Base-by-base conservation (phyloP, 2,113 vertebrate genomes). In the Pterocles burchelli region DNA sequence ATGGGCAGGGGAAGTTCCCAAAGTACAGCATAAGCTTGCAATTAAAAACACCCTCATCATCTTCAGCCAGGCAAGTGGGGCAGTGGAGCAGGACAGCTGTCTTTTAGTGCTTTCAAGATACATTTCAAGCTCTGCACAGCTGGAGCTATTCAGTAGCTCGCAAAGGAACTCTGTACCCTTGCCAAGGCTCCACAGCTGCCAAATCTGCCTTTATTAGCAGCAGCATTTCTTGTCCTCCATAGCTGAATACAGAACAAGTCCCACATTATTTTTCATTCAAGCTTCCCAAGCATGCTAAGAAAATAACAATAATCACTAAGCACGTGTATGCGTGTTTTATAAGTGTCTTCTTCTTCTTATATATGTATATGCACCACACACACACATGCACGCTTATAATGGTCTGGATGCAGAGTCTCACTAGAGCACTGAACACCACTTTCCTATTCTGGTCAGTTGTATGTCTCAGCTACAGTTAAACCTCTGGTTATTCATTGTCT, bases 71-170 rank as follows among this genome's bases (percentile, higher is more conserved):
- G 88, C 88, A 93, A 88, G 92, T 4, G 26, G 90, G 90, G 75
- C 91, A 96, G 90, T 55, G 72, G 81, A 95, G 79, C 72, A 90
- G 93, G 94, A 95, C 97, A 97, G 95, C 89, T 97, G 97, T 95
- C 94, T 95, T 95, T 93, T 71, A 92, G 75, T 88, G 75, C 92
- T 96, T 92, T 93, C 90, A 94, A 95, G 95, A 96, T 58, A 41
- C 54, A 49, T 95, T 95, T 97, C 95, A 93, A 92, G 79, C 76
- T 96, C 91, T 96, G 85, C 96, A 97, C 97, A 97, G 97, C 97
- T 97, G 97, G 96, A 97, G 97, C 73, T 93, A 82, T 97, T 97
- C 96, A 96, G 96, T 97, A 97, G 97, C 96, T 94, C 7, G 13
- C 2, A 13, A 93, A 95, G 91, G 77, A 97, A 95, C 93, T 95